Base-by-base conservation (phyloP, 1,140 invertebrate species). In the Penaeus indicus region DNA sequence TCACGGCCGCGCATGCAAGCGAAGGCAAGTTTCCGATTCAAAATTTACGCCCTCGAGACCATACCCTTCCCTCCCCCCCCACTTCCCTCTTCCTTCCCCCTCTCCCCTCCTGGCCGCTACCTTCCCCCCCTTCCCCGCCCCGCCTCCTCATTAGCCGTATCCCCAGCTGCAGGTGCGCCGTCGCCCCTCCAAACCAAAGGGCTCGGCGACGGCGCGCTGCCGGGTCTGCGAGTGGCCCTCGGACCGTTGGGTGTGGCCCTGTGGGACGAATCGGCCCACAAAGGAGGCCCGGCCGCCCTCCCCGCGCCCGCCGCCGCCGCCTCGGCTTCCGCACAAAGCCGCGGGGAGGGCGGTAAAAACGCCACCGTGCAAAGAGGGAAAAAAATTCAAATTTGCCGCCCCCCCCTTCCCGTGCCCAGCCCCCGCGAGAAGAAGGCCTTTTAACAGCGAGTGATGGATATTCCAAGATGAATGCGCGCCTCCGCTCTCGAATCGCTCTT, bases 221-320 rank as follows among this genome's bases (percentile, higher is more conserved):
- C 21, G 47, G 42, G 60, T 22, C 80, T 19, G 61, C 60, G 61
- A n/a, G 77, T 27, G 61, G 47, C 21, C 54, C 83, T 38, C 25
- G 83, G 69, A 84, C 69, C 83, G 83, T 85, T 77, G 82, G 83
- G 83, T 85, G 83, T 85, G 83, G 83, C 83, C 69, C 67, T 85
- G 32, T 85, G 83, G 69, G 81, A 84, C 64, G 83, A 84, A 85
- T 77, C 32, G n/a, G 72, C 32, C 54, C 69, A 85, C 83, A 85
- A 85, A 75, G 61, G 67, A 67, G n/a, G 22, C 25, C 83, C 69
- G 61, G 21, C 22, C 47, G 83, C 69, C 67, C 7, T 19, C 47
- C 32, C 62, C 81, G 18, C 62, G 64, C 81, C 67, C 64, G 64
- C 82, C 42, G 82, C 64, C 64, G 64, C 82, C 42, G 82, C 64